Conservation (phyloP, 35 echinoderm and acorn worm genomes). For the Acanthaster planci region DNA sequence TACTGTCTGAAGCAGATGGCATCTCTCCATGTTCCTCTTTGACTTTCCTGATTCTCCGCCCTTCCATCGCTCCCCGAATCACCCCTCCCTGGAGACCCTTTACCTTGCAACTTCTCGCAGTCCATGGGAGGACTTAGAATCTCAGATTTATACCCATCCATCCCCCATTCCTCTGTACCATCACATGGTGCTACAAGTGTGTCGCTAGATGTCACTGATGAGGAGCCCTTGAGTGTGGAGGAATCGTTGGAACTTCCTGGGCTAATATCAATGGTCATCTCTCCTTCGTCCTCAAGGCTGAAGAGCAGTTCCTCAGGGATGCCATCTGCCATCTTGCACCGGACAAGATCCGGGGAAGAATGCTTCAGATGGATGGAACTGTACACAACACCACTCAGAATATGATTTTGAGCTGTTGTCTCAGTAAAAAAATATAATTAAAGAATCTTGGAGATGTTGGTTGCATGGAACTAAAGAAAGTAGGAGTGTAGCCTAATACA, state of each 20-base stretch:
- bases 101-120: neutral
- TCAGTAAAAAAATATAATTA: no score
- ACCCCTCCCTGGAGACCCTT: neutral
- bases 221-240: neutral
- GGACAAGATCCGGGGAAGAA: neutral
- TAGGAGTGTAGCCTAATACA: no score
- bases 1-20: slow-evolving; percentile 14
- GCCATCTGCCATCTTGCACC: neutral
- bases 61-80: neutral
- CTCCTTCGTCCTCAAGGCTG: neutral
- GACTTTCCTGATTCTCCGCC: neutral
- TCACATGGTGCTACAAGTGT: neutral
- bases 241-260: neutral
- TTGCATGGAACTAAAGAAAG: no score
- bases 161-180: neutral
- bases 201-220: neutral
- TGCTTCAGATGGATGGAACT: neutral
- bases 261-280: neutral
- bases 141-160: neutral
- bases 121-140: no score
- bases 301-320: slow-evolving; percentile 6
- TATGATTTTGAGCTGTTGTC: no score
- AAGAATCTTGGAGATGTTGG: no score
- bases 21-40: neutral
- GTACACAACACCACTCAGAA: no score